Conservation (phyloP, 2,888 invertebrate genomes). For the Acleris sparsana region DNA sequence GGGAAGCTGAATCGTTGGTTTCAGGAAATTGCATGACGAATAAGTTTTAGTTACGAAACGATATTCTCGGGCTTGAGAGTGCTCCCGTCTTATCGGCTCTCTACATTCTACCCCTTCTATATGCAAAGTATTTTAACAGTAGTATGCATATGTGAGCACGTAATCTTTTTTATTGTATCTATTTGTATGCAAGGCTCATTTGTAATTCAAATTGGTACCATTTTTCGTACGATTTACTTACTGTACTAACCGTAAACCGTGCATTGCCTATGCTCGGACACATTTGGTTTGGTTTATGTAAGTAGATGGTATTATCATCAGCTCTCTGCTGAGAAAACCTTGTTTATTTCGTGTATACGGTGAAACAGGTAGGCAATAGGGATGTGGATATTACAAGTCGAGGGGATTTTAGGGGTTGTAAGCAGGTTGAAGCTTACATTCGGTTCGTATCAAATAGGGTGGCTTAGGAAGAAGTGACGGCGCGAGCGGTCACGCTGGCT, state of each 20-base stretch:
- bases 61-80: neutral
- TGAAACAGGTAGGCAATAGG: slow-evolving; percentile 1
- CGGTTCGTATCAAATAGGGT: slow-evolving; percentile 4
- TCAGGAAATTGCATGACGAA: slow-evolving; percentile 20
- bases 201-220: slow-evolving; percentile 6
- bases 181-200: slow-evolving; percentile 5
- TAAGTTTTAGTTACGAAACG: slow-evolving; percentile 15
- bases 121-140: slow-evolving; percentile 26
- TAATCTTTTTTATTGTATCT: slow-evolving; percentile 1
- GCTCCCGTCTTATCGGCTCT: neutral
- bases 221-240: slow-evolving; percentile 4
- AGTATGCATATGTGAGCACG: slow-evolving; percentile 5
- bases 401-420: slow-evolving; percentile 20
- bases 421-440: slow-evolving; percentile 4
- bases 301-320: slow-evolving; percentile 9
- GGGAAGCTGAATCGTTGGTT: slow-evolving; percentile 3
- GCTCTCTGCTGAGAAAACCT: neutral
- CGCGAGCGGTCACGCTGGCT: slow-evolving; percentile 17
- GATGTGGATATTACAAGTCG: slow-evolving; percentile 17
- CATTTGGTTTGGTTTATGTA: slow-evolving; percentile 9
- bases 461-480: slow-evolving; percentile 6
- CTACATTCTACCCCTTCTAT: slow-evolving; percentile 15
- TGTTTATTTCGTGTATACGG: slow-evolving; percentile 3
- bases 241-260: slow-evolving; percentile 4
- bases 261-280: neutral